Percentiles rank a stretch among this genome's conserved stretches.
These are phyloP conservation scores for Protonibea diacanthus DNA, from an alignment of 2,797 vertebrate genomes.

Conservation along the genomic window DNA sequence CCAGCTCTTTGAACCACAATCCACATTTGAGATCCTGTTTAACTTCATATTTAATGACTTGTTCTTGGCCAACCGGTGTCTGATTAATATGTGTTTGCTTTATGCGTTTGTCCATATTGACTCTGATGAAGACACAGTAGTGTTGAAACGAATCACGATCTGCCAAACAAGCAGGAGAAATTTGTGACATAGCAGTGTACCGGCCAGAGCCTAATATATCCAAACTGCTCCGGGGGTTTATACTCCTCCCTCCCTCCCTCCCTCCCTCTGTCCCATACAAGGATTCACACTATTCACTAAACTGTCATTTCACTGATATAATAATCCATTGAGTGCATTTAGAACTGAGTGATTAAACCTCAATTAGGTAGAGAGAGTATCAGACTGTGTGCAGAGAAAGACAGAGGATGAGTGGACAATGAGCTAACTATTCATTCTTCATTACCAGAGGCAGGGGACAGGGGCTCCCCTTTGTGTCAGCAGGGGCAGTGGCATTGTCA, in stretches of 20 bases:
- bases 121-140: neutral
- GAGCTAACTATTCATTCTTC: slow-evolving; percentile 76
- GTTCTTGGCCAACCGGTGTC: neutral
- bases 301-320: slow-evolving; percentile 52
- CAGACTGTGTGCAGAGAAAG: slow-evolving; percentile 34
- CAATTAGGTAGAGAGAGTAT: slow-evolving; percentile 42
- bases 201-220: slow-evolving; percentile 13
- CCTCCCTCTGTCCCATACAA: slow-evolving; percentile 22
- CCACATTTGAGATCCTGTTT: slow-evolving; percentile 3
- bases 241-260: slow-evolving; percentile 23
- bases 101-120: neutral
- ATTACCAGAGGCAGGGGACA: slow-evolving; percentile 60
- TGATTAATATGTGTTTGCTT: neutral
- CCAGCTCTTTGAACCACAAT: neutral
- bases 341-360: slow-evolving; percentile 61
- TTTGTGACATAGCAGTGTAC: neutral
- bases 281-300: slow-evolving; percentile 46
- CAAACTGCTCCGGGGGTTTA: slow-evolving; percentile 12
- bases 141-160: neutral
- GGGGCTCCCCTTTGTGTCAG: slow-evolving; percentile 70
- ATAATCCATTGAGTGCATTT: slow-evolving; percentile 52
- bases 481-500: slow-evolving; percentile 74
- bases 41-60: neutral
- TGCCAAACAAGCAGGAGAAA: neutral
- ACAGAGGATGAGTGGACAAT: slow-evolving; percentile 66